Evolutionary conservation across 2,113 vertebrate species (phyloP).

Genomic region (Toxotes jaculatrix): DNA sequence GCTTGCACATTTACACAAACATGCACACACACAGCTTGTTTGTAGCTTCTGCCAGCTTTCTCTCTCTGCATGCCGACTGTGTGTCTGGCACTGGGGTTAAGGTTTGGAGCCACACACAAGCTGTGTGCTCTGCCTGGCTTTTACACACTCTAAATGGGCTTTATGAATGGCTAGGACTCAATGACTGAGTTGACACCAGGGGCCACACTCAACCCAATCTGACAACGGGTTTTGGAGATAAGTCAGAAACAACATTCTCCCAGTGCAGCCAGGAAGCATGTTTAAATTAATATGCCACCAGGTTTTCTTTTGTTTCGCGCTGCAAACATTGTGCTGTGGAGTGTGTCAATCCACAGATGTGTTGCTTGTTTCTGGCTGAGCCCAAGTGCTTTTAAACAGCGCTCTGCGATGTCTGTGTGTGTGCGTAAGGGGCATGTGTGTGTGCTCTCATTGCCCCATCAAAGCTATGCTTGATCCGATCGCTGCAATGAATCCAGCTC

Average conservation of each 20-base stretch:
- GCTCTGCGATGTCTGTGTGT: constrained; percentile 21
- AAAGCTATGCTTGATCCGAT: constrained; percentile 47
- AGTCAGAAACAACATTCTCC: constrained; percentile 70
- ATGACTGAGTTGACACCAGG: constrained; percentile 73
- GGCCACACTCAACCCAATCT: constrained; percentile 61
- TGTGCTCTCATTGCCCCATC: constrained; percentile 34
- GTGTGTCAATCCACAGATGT: constrained; percentile 62
- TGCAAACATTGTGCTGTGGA: constrained; percentile 64
- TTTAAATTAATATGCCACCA: constrained; percentile 64
- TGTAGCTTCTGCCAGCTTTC: constrained; percentile 69
- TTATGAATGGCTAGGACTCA: constrained; percentile 74
- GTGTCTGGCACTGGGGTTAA: constrained; percentile 75
- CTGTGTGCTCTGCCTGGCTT: constrained; percentile 70
- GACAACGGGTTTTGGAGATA: constrained; percentile 69
- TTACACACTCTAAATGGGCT: constrained; percentile 71
- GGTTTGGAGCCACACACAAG: constrained; percentile 74
- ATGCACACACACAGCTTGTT: constrained; percentile 51
- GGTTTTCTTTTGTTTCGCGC: constrained; percentile 67
- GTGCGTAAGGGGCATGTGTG: constrained; percentile 20
- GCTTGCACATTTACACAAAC: constrained; percentile 7
- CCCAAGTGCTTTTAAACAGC: constrained; percentile 61
- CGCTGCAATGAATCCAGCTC: constrained; percentile 61
- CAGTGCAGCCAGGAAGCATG: constrained; percentile 61
- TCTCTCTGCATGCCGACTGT: constrained; percentile 73
- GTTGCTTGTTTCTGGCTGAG: constrained; percentile 57